Conservation (phyloP, 2,113 vertebrate species). For the Labrus mixtus region DNA sequence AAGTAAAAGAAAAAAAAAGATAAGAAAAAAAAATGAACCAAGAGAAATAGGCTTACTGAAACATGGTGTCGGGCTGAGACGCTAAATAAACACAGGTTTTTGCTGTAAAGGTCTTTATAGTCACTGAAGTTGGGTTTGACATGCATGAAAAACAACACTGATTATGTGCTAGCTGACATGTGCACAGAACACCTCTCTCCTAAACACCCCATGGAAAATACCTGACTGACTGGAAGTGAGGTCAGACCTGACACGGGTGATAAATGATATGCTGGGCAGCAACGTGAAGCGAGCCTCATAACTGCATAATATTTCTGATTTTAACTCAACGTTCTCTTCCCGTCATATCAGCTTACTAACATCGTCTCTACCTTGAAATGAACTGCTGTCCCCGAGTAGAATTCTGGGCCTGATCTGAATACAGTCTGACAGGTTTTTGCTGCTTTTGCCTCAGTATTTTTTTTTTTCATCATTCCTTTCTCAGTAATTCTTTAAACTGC, state of each 20-base stretch:
- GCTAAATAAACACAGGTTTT: no score
- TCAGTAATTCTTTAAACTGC: constrained; percentile 4
- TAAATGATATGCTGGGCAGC: constrained; percentile 22
- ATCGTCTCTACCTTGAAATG: constrained; percentile 72
- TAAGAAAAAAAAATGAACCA: no score
- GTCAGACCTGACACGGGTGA: constrained; percentile 20
- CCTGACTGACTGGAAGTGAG: constrained; percentile 7
- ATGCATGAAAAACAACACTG: neutral
- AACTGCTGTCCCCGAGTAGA: constrained; percentile 32
- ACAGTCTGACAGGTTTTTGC: constrained; percentile 20
- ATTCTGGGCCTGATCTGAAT: constrained; percentile 39
- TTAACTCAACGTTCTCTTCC: constrained; percentile 17
- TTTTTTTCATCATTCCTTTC: constrained; percentile 10
- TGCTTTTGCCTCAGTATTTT: neutral
- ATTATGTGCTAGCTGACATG: neutral
- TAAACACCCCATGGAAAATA: neutral
- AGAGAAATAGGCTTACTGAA: neutral
- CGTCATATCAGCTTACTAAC: constrained; percentile 30
- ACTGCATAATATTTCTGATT: constrained; percentile 30
- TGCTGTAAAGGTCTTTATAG: neutral
- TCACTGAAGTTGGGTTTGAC: neutral
- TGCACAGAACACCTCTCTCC: neutral
- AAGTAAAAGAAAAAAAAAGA: neutral
- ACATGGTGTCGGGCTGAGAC: neutral
- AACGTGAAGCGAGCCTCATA: constrained; percentile 17